These are phyloP conservation scores for Plectrocnemia conspersa DNA, from an alignment of 1,140 invertebrate genomes.

Conservation along the genomic window DNA sequence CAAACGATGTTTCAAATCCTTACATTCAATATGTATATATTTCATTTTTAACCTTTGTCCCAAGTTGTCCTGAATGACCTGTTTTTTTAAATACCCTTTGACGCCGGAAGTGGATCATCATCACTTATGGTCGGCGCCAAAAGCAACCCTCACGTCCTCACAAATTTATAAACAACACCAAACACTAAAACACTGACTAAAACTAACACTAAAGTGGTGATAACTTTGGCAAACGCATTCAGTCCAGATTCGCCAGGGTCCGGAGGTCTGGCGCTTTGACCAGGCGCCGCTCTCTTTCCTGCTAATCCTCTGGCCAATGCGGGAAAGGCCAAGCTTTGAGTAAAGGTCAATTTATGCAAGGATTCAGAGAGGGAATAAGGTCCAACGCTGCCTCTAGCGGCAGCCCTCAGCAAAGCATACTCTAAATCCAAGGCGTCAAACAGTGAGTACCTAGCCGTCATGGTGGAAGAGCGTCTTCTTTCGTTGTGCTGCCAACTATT, in stretches of 20 bases:
- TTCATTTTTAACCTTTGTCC: neutral
- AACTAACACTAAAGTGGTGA: constrained; percentile 65
- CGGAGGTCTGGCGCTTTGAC: constrained; percentile 49
- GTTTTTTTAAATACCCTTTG: neutral
- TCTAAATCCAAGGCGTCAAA: constrained; percentile 68
- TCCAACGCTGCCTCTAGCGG: constrained; percentile 64
- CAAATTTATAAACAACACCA: constrained; percentile 70
- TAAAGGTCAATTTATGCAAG: constrained; percentile 70
- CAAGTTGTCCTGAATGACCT: neutral
- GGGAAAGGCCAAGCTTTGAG: constrained; percentile 68
- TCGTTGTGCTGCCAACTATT: constrained; percentile 44
- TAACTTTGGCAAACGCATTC: constrained; percentile 66
- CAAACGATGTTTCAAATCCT: too few relatives aligned
- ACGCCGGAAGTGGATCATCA: constrained; percentile 30
- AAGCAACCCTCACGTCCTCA: constrained; percentile 70
- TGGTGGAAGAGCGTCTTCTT: constrained; percentile 49
- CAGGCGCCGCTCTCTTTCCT: constrained; percentile 57
- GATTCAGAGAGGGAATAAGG: constrained; percentile 68
- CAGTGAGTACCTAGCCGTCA: constrained; percentile 59
- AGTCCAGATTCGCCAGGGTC: constrained; percentile 60
- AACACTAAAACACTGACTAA: constrained; percentile 69
- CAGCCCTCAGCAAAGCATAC: constrained; percentile 62
- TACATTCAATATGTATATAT: too few relatives aligned
- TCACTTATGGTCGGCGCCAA: constrained; percentile 52
- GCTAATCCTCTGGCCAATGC: constrained; percentile 65